Conservation (phyloP, 2,113 vertebrate genomes). For the Pseudorhombus dupliciocellatus region DNA sequence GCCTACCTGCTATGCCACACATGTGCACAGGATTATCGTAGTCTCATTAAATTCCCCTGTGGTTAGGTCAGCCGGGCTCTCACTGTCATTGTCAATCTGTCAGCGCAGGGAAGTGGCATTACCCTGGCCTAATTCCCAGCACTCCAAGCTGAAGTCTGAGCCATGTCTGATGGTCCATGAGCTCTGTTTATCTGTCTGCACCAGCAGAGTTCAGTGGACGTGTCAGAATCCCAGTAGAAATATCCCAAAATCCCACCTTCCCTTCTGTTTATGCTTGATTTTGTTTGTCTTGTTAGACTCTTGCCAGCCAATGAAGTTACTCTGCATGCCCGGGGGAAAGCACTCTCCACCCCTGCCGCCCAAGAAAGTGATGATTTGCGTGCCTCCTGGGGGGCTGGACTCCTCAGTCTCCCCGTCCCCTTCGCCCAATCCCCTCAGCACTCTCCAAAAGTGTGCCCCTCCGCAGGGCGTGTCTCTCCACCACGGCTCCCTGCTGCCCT, state of each 20-base stretch:
- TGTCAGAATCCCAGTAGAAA: background rate
- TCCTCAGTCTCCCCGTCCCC: conserved; percentile 74
- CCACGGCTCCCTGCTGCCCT: conserved; percentile 87
- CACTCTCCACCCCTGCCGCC: conserved; percentile 97
- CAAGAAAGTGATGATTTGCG: conserved; percentile 99
- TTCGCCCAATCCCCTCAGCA: conserved; percentile 74
- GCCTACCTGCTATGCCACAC: conserved; percentile 47
- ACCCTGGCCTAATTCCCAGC: conserved; percentile 62
- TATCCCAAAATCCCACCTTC: background rate
- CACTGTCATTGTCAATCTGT: conserved; percentile 69
- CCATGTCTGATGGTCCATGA: conserved; percentile 26
- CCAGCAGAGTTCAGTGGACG: background rate
- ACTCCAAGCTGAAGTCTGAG: conserved; percentile 40
- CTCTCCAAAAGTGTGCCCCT: conserved; percentile 87
- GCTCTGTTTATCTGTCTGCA: conserved; percentile 37
- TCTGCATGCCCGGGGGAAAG: conserved; percentile 91
- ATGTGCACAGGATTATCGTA: conserved; percentile 64
- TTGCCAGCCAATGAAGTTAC: conserved; percentile 94
- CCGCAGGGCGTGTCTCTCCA: conserved; percentile 81
- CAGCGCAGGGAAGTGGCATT: conserved; percentile 62
- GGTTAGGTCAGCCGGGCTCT: conserved; percentile 51
- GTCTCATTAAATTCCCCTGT: conserved; percentile 61
- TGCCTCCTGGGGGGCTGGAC: conserved; percentile 90
- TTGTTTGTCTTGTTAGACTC: conserved; percentile 81
- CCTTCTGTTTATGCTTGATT: background rate